Conservation (phyloP, 2,113 vertebrate genomes). For the Apus apus region DNA sequence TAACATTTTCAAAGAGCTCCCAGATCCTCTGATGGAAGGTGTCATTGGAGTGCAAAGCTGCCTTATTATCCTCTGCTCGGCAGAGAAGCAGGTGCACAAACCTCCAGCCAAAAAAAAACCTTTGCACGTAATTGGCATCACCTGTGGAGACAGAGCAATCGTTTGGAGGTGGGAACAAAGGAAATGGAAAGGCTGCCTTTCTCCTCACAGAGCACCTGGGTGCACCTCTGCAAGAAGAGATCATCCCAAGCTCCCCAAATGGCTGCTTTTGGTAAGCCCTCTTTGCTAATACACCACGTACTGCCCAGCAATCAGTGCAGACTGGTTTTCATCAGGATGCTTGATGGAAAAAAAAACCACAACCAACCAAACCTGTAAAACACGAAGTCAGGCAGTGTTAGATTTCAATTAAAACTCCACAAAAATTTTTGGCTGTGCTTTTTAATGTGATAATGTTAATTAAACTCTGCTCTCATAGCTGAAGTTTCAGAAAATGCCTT, state of each 20-base stretch:
- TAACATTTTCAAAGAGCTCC: background rate
- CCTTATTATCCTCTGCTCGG: background rate
- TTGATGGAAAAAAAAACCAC: background rate
- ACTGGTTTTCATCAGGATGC: background rate
- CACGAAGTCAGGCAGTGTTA: constrained; percentile 33
- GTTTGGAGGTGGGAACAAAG: background rate
- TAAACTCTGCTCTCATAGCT: constrained; percentile 55
- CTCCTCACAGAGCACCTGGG: background rate
- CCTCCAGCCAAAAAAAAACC: constrained; percentile 1
- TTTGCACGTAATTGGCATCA: background rate
- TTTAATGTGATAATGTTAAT: constrained; percentile 71
- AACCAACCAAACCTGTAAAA: background rate
- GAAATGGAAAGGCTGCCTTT: background rate
- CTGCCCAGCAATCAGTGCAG: background rate
- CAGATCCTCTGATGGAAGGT: background rate
- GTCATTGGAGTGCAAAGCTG: background rate
- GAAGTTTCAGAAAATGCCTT: constrained; percentile 57
- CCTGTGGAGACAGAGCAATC: background rate
- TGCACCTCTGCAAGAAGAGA: background rate
- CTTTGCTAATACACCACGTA: background rate
- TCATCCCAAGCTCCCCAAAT: background rate
- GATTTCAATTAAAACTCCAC: constrained; percentile 71
- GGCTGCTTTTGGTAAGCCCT: background rate
- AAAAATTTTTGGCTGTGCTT: constrained; percentile 57
- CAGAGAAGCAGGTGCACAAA: constrained; percentile 24